Evolutionary conservation across 1,140 invertebrate genomes (phyloP).

Genomic region (Hylaeus anthracinus): DNA sequence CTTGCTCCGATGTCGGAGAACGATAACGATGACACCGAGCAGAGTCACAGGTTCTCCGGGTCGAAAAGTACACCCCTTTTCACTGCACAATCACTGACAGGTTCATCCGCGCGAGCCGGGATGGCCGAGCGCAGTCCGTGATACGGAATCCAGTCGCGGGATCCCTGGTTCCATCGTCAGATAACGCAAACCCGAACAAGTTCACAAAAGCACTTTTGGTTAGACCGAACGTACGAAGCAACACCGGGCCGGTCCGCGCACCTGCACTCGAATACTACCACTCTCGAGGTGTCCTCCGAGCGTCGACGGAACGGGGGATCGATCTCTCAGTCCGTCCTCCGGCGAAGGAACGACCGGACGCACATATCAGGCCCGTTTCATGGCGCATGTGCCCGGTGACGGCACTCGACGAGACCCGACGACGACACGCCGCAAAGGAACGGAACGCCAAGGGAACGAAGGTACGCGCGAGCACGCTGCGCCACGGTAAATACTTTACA

Average conservation of each 20-base stretch:
- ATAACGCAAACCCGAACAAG: too few species aligned
- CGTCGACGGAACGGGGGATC: constrained; percentile 16
- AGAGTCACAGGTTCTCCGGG: constrained; percentile 24
- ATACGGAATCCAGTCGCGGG: neutral
- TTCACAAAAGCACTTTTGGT: constrained; percentile 35
- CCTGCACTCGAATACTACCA: constrained; percentile 48
- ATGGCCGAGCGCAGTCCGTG: constrained; percentile 4
- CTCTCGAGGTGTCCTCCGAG: constrained; percentile 6
- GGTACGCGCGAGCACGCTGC: constrained; percentile 55
- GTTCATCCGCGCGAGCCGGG: constrained; percentile 16
- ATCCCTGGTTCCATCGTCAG: constrained; percentile 21
- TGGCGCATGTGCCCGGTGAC: constrained; percentile 39
- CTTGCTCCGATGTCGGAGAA: neutral
- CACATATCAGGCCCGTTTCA: constrained; percentile 19
- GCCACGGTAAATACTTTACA: constrained; percentile 51
- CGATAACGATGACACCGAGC: neutral
- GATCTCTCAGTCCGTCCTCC: constrained; percentile 37
- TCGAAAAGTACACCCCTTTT: constrained; percentile 24
- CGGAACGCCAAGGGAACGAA: constrained; percentile 28
- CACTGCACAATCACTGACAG: constrained; percentile 58
- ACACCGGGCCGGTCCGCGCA: constrained; percentile 43
- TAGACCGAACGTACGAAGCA: constrained; percentile 15
- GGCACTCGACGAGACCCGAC: neutral
- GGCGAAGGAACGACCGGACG: constrained; percentile 15
- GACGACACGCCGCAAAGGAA: constrained; percentile 19